Base-by-base conservation (phyloP, 2,113 vertebrate species). In the Anarhynchus alexandrinus region DNA sequence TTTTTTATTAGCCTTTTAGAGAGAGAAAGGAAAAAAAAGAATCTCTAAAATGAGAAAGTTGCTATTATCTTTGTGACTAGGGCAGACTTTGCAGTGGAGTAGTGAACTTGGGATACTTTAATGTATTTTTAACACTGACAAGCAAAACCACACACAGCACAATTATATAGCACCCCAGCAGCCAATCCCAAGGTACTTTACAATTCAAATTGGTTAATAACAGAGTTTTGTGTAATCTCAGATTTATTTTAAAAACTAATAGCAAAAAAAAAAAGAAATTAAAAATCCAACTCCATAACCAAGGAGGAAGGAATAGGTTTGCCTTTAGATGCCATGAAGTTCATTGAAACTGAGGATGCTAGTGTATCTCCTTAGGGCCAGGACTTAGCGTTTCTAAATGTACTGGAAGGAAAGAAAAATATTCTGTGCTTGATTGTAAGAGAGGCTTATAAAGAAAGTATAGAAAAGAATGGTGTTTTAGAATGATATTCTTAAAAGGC, bases 1-100 rank as follows among this genome's bases (percentile, higher is more conserved):
- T 74, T 82, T 91, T 82, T 91, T 82, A 86, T 9, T 82, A 80
- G 45, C 64, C 62, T 96, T 97, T 89, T 73, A 80, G 65, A 74
- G 38, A 87, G 16, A 82, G 16, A 69, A 78, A 71, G 10, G 0
- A 66, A 69, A 76, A 55, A 40, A 61, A 66, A 47, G 40, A 66
- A 27, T 23, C 52, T 90, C 64, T 70, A 32, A 74, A 94, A 65
- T 72, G 49, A 91, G 25, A 59, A 79, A 81, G 38, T 72, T 92
- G 73, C 88, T 94, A 8, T 86, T 88, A 76, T 66, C 79, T 42
- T 86, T 85, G 62, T 94, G 74, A 73, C 32, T 66, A 87, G 69
- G 80, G 58, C 82, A 40, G 91, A 54, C 51, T 96, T 91, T 89
- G 86, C 74, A 83, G 84, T 91, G 85, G 52, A 83, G 25, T 82